A percentile compares a stretch with the other conserved stretches of the same genome.
Evolutionary conservation across 1,140 invertebrate genomes (phyloP).

Genomic region (Drosophila takahashii): DNA sequence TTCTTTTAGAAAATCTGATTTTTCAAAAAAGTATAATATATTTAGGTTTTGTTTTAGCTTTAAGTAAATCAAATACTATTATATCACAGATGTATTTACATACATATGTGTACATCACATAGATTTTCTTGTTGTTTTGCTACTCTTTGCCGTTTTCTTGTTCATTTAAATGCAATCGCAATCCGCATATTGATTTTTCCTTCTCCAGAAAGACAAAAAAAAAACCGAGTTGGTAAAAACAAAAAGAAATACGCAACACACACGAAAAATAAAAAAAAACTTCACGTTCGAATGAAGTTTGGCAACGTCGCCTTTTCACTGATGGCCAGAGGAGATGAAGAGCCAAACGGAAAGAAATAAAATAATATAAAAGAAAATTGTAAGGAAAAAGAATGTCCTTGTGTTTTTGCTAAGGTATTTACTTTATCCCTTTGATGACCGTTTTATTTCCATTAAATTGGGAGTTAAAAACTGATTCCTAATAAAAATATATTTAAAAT

Average conservation of each 20-base stretch:
- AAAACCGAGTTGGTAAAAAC: slow-evolving; percentile 16
- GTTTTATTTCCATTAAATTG: no score
- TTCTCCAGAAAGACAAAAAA: slow-evolving; percentile 24
- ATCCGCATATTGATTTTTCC: slow-evolving; percentile 70
- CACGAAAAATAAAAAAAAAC: slow-evolving; percentile 23
- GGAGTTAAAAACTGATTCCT: no score
- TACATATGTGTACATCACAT: not conserved
- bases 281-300: slow-evolving; percentile 49
- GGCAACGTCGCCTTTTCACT: slow-evolving; percentile 43
- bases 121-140: slow-evolving; percentile 10
- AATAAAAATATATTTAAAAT: no score
- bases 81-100: not conserved
- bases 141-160: slow-evolving; percentile 9
- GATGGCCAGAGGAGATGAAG: slow-evolving; percentile 9
- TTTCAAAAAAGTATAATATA: no score
- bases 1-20: no score
- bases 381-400: not conserved
- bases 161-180: slow-evolving; percentile 71
- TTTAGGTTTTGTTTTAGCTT: not conserved
- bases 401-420: no score
- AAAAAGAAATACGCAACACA: slow-evolving; percentile 28
- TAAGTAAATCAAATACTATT: not conserved
- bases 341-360: slow-evolving; percentile 2
- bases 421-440: slow-evolving; percentile 1
- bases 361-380: slow-evolving; percentile 6